Percentiles rank a stretch among this genome's conserved stretches.
Conservation (phyloP, 2,888 invertebrate genomes). For the Nudaria mundana region DNA sequence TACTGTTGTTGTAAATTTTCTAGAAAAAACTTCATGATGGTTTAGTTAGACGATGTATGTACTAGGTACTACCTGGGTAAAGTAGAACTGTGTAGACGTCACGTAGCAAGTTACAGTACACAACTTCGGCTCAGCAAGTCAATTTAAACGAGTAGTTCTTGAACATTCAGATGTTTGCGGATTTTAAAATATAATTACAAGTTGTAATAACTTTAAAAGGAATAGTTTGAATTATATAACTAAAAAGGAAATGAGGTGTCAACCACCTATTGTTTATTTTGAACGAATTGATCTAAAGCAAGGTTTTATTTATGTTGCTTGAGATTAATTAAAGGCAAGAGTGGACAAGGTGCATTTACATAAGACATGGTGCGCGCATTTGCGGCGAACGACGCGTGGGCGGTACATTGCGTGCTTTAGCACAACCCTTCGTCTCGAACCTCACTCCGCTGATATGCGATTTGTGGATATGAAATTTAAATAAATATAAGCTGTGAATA, state of each 20-base stretch:
- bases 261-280: constrained; percentile 54
- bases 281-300: constrained; percentile 58
- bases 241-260: neutral
- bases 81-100: no score
- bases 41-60: no score
- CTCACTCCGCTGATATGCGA: constrained; percentile 34
- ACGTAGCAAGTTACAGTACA: no score
- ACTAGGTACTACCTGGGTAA: no score
- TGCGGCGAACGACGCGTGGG: constrained; percentile 62
- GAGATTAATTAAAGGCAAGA: constrained; percentile 76
- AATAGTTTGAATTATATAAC: neutral
- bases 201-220: neutral
- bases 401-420: constrained; percentile 49
- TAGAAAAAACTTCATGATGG: no score
- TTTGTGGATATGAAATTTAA: constrained; percentile 45
- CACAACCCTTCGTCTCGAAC: constrained; percentile 10
- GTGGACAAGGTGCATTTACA: constrained; percentile 77
- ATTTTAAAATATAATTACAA: no score
- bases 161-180: no score
- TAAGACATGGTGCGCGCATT: constrained; percentile 79
- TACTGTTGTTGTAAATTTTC: no score
- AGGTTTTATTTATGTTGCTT: constrained; percentile 73
- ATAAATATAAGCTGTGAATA: constrained; percentile 37
- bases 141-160: no score
- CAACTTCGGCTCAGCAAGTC: no score